Evolutionary conservation across 2,888 invertebrate genomes (phyloP).

Genomic region (Carterocephalus palaemon): DNA sequence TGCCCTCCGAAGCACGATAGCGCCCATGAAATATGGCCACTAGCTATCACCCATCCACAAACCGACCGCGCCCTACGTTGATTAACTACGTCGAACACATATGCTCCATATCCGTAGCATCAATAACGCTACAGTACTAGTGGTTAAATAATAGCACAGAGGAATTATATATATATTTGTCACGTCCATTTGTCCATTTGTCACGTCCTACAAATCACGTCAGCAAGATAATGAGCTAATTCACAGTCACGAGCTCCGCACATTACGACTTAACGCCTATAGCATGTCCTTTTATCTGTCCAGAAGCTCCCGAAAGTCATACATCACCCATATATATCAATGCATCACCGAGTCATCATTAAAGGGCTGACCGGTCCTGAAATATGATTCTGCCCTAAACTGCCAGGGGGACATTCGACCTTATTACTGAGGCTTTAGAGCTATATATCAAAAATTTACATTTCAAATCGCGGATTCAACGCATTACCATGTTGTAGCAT

Average conservation of each 20-base stretch:
- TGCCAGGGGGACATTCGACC: constrained; percentile 35
- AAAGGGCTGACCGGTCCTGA: constrained; percentile 22
- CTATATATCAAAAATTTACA: constrained; percentile 35
- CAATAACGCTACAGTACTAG: too few relatives aligned
- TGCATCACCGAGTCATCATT: constrained; percentile 24
- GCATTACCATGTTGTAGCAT: constrained; percentile 49
- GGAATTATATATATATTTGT: too few relatives aligned
- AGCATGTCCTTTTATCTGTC: constrained; percentile 14
- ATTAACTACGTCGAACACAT: too few relatives aligned
- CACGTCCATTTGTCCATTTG: too few relatives aligned
- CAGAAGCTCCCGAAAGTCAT: constrained; percentile 23
- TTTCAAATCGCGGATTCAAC: constrained; percentile 36
- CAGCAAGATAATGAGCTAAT: constrained; percentile 1
- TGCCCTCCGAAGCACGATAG: too few relatives aligned
- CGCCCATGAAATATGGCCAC: too few relatives aligned
- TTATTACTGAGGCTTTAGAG: constrained; percentile 41
- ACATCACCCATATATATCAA: constrained; percentile 24
- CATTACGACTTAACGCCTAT: constrained; percentile 10
- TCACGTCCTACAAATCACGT: too few relatives aligned
- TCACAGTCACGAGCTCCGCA: constrained; percentile 2
- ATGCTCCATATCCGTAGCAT: too few relatives aligned
- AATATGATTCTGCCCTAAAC: constrained; percentile 12
- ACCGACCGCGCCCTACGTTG: too few relatives aligned
- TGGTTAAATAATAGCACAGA: too few relatives aligned
- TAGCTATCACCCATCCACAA: too few relatives aligned